Evolutionary conservation across 2,888 invertebrate species (phyloP).

Genomic region (Spilosoma lubricipeda): DNA sequence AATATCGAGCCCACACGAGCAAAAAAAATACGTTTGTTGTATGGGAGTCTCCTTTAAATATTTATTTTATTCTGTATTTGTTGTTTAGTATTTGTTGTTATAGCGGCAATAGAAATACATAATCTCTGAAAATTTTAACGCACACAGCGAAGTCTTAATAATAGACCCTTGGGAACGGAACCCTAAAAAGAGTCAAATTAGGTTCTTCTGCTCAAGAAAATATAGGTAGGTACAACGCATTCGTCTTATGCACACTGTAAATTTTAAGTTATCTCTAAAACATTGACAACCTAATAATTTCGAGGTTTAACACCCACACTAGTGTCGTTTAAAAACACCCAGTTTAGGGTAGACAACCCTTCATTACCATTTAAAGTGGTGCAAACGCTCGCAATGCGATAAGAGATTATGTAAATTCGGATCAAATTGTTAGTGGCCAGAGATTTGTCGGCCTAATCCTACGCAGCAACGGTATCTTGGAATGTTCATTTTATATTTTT

Average conservation of each 20-base stretch:
- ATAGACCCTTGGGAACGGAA: no score
- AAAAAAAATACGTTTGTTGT: no score
- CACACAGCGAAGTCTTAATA: no score
- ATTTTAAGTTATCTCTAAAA: conserved; percentile 30
- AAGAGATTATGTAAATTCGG: conserved; percentile 55
- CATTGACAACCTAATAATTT: conserved; percentile 46
- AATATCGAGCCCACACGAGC: no score
- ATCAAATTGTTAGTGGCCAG: conserved; percentile 72
- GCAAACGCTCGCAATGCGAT: conserved; percentile 60
- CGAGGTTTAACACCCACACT: conserved; percentile 28
- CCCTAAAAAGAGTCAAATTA: no score
- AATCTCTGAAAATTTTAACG: no score
- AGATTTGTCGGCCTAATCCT: conserved; percentile 40
- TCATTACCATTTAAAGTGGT: conserved; percentile 79
- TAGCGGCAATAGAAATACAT: no score
- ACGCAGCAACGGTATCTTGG: conserved; percentile 23
- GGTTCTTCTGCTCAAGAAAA: neutral
- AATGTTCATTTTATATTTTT: conserved; percentile 34
- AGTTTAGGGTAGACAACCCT: conserved; percentile 52
- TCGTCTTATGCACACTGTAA: conserved; percentile 19
- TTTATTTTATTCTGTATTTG: no score
- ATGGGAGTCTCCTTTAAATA: no score
- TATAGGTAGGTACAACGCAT: neutral
- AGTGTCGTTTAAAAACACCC: conserved; percentile 33
- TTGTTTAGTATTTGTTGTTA: no score